Percentiles rank a stretch among this genome's conserved stretches.
Evolutionary conservation across 1,140 invertebrate genomes (phyloP).

Genomic region (Drosophila sp.): DNA sequence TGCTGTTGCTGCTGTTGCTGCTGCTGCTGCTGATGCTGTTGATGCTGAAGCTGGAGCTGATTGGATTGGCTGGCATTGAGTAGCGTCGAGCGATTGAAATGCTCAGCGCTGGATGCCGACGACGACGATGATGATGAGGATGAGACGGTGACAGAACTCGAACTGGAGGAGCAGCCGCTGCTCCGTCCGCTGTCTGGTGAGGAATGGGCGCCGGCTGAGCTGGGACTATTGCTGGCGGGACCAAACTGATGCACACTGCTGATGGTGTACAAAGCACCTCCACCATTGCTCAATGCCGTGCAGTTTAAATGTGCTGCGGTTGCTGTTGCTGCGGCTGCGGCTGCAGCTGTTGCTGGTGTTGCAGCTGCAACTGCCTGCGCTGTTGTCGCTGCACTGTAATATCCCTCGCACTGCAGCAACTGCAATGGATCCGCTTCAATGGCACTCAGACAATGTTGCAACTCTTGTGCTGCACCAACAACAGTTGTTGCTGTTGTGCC

Average conservation of each 20-base stretch:
- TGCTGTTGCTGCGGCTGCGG: slow-evolving; percentile 27
- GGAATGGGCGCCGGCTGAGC: slow-evolving; percentile 52
- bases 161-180: slow-evolving; percentile 64
- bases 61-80: slow-evolving; percentile 54
- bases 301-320: slow-evolving; percentile 66
- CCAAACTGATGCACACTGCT: slow-evolving; percentile 83
- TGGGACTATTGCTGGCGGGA: slow-evolving; percentile 71
- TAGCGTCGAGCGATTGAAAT: slow-evolving; percentile 58
- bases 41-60: slow-evolving; percentile 51
- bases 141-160: slow-evolving; percentile 61
- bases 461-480: slow-evolving; percentile 23
- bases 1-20: slow-evolving; percentile 38
- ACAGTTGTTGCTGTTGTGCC: slow-evolving; percentile 17
- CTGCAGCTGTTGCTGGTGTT: slow-evolving; percentile 31
- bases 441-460: slow-evolving; percentile 74
- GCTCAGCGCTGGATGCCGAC: slow-evolving; percentile 70
- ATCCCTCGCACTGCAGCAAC: slow-evolving; percentile 68
- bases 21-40: slow-evolving; percentile 20
- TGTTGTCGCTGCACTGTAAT: slow-evolving; percentile 44
- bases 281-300: slow-evolving; percentile 78
- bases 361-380: slow-evolving; percentile 24
- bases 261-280: slow-evolving; percentile 83
- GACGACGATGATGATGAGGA: slow-evolving; percentile 70
- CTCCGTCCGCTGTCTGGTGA: slow-evolving; percentile 65
- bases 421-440: slow-evolving; percentile 76